Conservation (phyloP, 37 sponge, comb jelly and placozoan species). For the Halisarca cf. caerulea region DNA sequence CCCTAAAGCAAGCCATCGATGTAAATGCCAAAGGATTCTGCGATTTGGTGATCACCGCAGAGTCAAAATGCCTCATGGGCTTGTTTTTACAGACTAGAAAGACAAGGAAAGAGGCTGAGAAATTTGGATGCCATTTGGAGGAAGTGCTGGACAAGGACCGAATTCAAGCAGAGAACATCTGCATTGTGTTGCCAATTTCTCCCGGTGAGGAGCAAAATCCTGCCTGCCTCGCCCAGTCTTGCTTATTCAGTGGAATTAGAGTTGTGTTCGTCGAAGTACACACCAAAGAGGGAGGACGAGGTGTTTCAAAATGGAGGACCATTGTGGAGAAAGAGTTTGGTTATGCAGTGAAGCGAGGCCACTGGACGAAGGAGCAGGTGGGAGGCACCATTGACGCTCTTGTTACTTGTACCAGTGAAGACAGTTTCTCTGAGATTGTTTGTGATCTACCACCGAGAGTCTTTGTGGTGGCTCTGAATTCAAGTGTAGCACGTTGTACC, state of each 20-base stretch:
- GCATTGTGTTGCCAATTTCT: conserved; percentile 29
- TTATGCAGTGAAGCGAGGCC: conserved; percentile 39
- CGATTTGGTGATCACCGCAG: conserved; percentile 24
- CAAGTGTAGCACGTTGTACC: no score
- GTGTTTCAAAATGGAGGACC: neutral
- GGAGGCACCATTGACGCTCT: neutral
- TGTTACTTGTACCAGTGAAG: neutral
- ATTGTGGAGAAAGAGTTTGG: conserved; percentile 22
- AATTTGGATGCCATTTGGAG: neutral
- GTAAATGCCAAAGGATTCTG: conserved; percentile 32
- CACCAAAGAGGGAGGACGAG: neutral
- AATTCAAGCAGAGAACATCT: neutral
- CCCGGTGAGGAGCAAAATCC: neutral
- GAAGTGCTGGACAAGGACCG: neutral
- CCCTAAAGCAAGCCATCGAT: conserved; percentile 27
- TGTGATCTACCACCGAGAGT: neutral
- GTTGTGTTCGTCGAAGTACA: neutral
- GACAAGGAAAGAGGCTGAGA: conserved; percentile 31
- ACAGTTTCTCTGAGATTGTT: neutral
- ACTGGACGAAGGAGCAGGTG: conserved; percentile 31
- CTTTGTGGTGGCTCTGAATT: neutral
- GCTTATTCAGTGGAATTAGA: conserved; percentile 25
- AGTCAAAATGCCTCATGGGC: conserved; percentile 58
- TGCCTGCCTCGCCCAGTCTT: conserved; percentile 35
- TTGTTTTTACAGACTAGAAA: conserved; percentile 47